Evolutionary conservation across 2,797 vertebrate genomes (phyloP), one percentile per base, ranked within the genome.

Genomic region (Semotilus atromaculatus): DNA sequence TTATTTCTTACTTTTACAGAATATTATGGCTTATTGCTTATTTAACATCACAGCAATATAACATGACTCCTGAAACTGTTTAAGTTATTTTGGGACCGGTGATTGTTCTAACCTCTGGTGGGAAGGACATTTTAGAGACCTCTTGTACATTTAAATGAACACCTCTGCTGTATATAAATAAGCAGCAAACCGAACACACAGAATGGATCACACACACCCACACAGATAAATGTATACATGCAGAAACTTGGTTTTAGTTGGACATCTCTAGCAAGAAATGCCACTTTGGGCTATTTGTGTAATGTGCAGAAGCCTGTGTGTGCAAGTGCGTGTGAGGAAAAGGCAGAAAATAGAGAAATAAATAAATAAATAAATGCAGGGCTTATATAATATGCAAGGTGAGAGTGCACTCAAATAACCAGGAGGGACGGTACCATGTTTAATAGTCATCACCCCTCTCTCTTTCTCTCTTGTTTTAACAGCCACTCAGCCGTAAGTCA

Each of bases 331-430:
- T 86, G 64, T 26, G 40, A 70, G 51, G 21, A 70, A 83, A 55
- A 85, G 70, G 77, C 19, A 76, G 36, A 73, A 72, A 78, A 86
- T 62, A 53, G 64, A 85, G 21, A 83, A 75, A 45, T 70, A 72
- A 70, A 81, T 36, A 18, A 71, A 86, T 79, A 80, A 82, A 83
- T 78, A 82, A 67, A 80, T 62, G n/a, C 71, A 48, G 51, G 45
- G 29, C 78, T 87, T 88, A 86, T 72, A 83, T 86, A 88, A 89
- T 84, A 88, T 72, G 77, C 81, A 80, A 85, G 84, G 71, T 85
- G 76, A 86, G 80, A 80, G 60, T 79, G 85, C 73, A 68, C 62
- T 88, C 80, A 82, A 79, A 85, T 78, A 78, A 75, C 80, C 74
- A 45, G 48, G 53, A 86, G 67, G 74, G 70, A 79, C 19, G 16